Evolutionary conservation across 2,113 vertebrate species (phyloP).

Genomic region (Toxotes chatareus): DNA sequence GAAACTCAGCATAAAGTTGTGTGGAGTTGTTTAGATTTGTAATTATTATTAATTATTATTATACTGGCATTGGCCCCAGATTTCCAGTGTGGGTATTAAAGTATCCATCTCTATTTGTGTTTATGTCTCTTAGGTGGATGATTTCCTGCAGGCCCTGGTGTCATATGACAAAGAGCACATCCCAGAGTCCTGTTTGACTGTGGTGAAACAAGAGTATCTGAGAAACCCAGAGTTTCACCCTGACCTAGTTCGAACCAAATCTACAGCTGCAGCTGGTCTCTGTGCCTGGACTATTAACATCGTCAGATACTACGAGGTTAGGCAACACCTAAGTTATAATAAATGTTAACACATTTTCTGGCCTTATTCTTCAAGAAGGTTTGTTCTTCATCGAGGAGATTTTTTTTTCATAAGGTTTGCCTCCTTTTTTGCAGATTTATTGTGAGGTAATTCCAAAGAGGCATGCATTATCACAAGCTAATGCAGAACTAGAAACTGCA

Average conservation of each 20-base stretch:
- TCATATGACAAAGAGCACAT: conserved; percentile 90
- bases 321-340: conserved; percentile 1
- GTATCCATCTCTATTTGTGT: conserved; percentile 7
- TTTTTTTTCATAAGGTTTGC: not conserved
- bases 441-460: conserved; percentile 88
- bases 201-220: conserved; percentile 87
- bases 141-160: conserved; percentile 88
- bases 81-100: not conserved
- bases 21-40: not conserved
- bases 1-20: not conserved
- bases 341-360: not conserved
- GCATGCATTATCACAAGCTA: conserved; percentile 82
- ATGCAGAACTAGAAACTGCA: conserved; percentile 84
- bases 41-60: too few relatives aligned
- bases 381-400: not conserved
- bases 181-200: conserved; percentile 87
- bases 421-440: conserved; percentile 78
- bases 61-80: not conserved
- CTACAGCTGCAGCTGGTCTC: conserved; percentile 89
- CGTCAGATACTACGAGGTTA: conserved; percentile 88
- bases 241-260: conserved; percentile 87
- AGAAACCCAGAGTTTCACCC: conserved; percentile 87
- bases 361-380: not conserved
- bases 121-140: conserved; percentile 82
- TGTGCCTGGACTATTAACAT: conserved; percentile 89